A percentile compares a stretch with the other conserved stretches of the same genome.
These are phyloP conservation scores for Eucera pruinosa DNA, from an alignment of 2,888 invertebrate species.

Conservation along the genomic window DNA sequence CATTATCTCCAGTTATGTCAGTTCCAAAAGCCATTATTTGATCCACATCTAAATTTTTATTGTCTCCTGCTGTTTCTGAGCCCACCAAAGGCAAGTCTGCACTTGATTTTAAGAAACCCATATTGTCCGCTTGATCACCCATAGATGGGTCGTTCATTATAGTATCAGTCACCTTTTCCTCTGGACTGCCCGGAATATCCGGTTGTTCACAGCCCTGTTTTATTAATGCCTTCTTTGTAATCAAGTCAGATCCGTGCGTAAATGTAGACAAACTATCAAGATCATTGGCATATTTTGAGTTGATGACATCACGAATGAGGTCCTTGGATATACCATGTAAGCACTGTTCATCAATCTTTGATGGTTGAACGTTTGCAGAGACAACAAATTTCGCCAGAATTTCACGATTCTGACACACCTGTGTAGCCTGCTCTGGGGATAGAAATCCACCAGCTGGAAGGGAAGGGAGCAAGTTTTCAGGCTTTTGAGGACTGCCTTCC, in stretches of 20 bases:
- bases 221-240: constrained; percentile 68
- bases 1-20: constrained; percentile 63
- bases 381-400: constrained; percentile 83
- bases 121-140: constrained; percentile 83
- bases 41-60: constrained; percentile 74
- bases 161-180: constrained; percentile 79
- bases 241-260: constrained; percentile 76
- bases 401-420: constrained; percentile 83
- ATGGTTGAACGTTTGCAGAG: constrained; percentile 82
- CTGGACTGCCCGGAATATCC: constrained; percentile 83
- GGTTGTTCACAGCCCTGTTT: constrained; percentile 78
- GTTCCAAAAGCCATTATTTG: constrained; percentile 78
- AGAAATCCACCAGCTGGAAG: constrained; percentile 82
- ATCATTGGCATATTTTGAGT: constrained; percentile 81
- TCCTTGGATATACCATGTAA: constrained; percentile 82
- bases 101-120: constrained; percentile 82
- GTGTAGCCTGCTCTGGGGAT: constrained; percentile 82
- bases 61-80: constrained; percentile 67
- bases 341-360: constrained; percentile 83
- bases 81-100: constrained; percentile 75
- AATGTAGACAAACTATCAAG: constrained; percentile 80
- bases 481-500: constrained; percentile 87
- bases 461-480: constrained; percentile 82
- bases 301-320: constrained; percentile 83
- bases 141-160: constrained; percentile 83